Conservation (phyloP, 2,888 invertebrate genomes). For the Gortyna flavago region DNA sequence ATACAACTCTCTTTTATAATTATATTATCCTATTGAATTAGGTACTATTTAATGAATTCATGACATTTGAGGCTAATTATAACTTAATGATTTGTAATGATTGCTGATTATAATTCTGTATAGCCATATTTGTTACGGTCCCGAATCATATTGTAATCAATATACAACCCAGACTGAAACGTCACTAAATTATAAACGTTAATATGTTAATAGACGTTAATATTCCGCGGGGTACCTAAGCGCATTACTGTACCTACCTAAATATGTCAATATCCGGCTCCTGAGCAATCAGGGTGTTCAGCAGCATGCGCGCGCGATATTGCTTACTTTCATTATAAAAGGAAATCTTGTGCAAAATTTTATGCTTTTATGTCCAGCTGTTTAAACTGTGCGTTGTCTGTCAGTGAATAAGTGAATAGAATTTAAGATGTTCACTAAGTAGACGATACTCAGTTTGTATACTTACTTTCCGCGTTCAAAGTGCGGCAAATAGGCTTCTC, state of each 20-base stretch:
- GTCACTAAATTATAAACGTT: no score
- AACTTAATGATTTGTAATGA: no score
- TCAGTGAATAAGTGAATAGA: background rate
- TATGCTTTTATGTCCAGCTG: background rate
- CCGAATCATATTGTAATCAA: no score
- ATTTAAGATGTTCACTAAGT: background rate
- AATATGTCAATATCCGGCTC: background rate
- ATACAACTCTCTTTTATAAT: background rate
- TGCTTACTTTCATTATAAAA: background rate
- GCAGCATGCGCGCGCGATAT: background rate
- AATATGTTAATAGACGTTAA: no score
- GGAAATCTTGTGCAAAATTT: background rate
- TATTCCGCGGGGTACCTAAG: no score
- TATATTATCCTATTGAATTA: background rate
- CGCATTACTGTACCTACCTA: background rate
- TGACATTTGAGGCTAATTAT: no score
- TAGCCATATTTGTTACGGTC: no score
- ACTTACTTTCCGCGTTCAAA: constrained; percentile 26
- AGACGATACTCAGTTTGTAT: background rate
- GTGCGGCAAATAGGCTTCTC: constrained; percentile 12
- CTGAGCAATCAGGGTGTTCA: background rate
- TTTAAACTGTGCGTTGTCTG: no score
- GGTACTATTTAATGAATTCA: background rate
- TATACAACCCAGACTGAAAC: no score
- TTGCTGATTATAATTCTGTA: no score